A percentile compares a stretch with the other conserved stretches of the same genome.
phyloP scores from a whole-genome alignment of 2,113 vertebrate genomes.

The Nerophis lumbriciformis region DNA sequence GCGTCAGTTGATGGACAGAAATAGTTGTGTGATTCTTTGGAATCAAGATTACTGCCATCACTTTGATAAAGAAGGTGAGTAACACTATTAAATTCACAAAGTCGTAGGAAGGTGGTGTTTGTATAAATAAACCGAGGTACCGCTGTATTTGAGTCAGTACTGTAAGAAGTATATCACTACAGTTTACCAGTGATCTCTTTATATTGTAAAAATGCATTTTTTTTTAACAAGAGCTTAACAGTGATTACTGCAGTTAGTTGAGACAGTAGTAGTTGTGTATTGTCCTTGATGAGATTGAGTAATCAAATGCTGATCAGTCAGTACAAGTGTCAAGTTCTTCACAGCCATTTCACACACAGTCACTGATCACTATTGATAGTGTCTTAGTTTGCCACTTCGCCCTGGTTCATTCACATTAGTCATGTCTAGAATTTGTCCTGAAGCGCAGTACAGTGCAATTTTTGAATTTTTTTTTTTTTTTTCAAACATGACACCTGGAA shows the following conservation, averaged over 20 bases:
- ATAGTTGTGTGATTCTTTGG: too few species aligned
- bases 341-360: constrained; percentile 1
- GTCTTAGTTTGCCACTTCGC: not conserved
- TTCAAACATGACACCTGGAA: constrained; percentile 31
- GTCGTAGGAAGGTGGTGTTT: too few species aligned
- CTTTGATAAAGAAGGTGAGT: too few species aligned
- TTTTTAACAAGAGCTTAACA: too few species aligned
- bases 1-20: too few species aligned
- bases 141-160: too few species aligned
- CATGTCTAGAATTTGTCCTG: constrained; percentile 22
- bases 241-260: not conserved
- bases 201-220: too few species aligned
- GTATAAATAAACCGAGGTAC: too few species aligned
- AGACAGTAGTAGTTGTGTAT: not conserved
- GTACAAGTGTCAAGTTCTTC: not conserved
- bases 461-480: not conserved
- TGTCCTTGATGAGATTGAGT: not conserved
- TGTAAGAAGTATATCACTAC: too few species aligned
- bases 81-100: too few species aligned
- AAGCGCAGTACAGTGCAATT: constrained; percentile 18
- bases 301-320: not conserved
- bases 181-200: too few species aligned
- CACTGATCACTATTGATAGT: not conserved
- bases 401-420: constrained; percentile 9
- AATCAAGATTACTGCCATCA: too few species aligned